These are phyloP conservation scores for Apostichopus parvimensis DNA, from an alignment of 35 echinoderm and acorn worm genomes.

Conservation along the genomic window DNA sequence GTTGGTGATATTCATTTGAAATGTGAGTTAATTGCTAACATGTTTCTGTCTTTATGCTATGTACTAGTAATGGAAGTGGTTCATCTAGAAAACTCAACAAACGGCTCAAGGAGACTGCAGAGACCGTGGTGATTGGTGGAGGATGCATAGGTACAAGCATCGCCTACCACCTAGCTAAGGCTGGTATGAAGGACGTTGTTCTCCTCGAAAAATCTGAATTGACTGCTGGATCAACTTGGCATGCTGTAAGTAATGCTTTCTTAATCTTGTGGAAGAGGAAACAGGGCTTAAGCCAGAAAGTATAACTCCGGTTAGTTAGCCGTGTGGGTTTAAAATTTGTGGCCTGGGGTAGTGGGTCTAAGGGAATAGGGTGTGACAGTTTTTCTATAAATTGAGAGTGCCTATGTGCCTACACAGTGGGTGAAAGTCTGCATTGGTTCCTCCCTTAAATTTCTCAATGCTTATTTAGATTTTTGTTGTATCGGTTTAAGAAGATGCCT, in stretches of 20 bases:
- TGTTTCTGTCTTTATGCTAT: background rate
- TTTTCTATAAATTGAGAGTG: no score
- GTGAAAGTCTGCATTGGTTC: no score
- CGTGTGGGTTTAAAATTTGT: background rate
- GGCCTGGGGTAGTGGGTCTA: no score
- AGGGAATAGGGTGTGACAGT: no score
- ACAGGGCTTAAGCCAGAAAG: background rate
- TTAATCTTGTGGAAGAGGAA: background rate
- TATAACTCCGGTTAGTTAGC: background rate
- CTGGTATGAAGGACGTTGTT: slow-evolving; percentile 99
- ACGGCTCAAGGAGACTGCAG: slow-evolving; percentile 83
- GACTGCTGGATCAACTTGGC: slow-evolving; percentile 97
- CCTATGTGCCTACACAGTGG: no score
- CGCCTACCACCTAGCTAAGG: slow-evolving; percentile 92
- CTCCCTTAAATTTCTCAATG: no score
- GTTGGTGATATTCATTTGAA: no score
- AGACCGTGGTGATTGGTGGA: slow-evolving; percentile 86
- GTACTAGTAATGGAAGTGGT: background rate
- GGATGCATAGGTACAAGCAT: slow-evolving; percentile 79
- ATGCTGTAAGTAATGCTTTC: slow-evolving; percentile 76
- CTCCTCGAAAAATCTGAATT: slow-evolving; percentile 93
- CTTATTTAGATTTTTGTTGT: no score
- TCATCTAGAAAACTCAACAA: slow-evolving; percentile 74
- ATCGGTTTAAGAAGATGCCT: no score
- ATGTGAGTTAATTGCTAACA: no score